Percentiles rank a stretch among this genome's conserved stretches.
These are phyloP conservation scores for Bombus pascuorum DNA, from an alignment of 1,140 invertebrate species.

Conservation along the genomic window DNA sequence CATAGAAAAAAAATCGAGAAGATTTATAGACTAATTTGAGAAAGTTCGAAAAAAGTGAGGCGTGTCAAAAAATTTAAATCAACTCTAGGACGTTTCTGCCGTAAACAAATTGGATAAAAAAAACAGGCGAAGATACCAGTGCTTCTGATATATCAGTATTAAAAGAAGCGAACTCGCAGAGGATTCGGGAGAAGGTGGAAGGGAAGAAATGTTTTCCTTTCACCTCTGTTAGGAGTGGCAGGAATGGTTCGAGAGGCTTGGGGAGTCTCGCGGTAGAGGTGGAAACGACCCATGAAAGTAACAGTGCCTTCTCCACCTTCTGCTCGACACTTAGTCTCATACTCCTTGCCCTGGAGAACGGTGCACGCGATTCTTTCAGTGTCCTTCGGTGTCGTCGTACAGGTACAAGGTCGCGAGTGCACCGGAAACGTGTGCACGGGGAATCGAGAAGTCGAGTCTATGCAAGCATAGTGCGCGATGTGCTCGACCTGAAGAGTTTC, in stretches of 20 bases:
- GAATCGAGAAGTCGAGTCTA: constrained; percentile 23
- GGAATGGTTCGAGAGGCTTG: constrained; percentile 29
- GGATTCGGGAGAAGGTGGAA: constrained; percentile 10
- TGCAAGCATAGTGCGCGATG: constrained; percentile 51
- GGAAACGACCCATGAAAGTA: constrained; percentile 80
- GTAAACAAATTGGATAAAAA: neutral
- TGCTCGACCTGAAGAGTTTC: constrained; percentile 29
- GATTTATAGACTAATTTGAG: neutral
- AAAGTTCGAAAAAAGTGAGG: neutral
- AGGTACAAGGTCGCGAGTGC: constrained; percentile 63
- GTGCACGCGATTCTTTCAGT: constrained; percentile 15
- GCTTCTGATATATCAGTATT: constrained; percentile 8
- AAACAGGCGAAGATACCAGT: neutral
- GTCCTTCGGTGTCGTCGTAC: constrained; percentile 45
- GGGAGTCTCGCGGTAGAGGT: constrained; percentile 49
- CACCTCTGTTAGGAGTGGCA: constrained; percentile 65
- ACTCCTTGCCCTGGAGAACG: constrained; percentile 66
- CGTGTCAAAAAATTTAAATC: constrained; percentile 6
- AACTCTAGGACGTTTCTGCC: neutral
- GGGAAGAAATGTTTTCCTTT: constrained; percentile 79
- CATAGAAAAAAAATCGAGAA: neutral
- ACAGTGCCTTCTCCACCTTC: constrained; percentile 70
- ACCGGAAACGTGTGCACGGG: constrained; percentile 29
- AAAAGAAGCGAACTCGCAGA: neutral
- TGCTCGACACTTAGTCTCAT: constrained; percentile 59